Percentiles rank a stretch among this genome's conserved stretches.
phyloP scores from a whole-genome alignment of 2,797 vertebrate genomes.

The Chelon labrosus region DNA sequence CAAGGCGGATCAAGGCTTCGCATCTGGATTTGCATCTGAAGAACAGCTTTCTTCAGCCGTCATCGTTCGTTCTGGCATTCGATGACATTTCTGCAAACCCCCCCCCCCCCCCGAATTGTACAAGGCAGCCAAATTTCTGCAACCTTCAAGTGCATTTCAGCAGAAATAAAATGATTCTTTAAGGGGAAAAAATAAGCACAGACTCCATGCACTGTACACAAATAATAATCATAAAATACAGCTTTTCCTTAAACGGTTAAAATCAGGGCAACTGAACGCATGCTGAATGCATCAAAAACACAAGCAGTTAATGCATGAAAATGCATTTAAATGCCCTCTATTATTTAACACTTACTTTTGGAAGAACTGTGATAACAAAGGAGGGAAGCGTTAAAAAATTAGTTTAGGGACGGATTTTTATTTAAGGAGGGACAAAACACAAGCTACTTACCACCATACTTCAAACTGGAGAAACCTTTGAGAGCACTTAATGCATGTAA shows the following conservation, averaged over 20 bases:
- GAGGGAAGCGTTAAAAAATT: background rate
- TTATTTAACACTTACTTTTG: background rate
- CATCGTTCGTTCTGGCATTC: conserved; percentile 25
- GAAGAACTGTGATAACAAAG: background rate
- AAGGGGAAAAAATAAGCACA: no score
- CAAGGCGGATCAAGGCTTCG: conserved; percentile 27
- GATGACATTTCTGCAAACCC: conserved; percentile 36
- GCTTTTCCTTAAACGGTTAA: no score
- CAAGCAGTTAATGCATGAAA: no score
- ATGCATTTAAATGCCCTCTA: background rate
- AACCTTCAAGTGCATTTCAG: background rate
- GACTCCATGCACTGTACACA: no score
- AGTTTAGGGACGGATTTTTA: background rate
- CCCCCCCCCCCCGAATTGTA: background rate
- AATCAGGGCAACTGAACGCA: no score
- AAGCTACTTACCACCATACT: conserved; percentile 19
- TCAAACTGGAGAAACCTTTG: conserved; percentile 5
- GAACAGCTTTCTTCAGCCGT: conserved; percentile 7
- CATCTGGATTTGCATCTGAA: conserved; percentile 49
- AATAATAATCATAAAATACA: no score
- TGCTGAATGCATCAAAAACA: no score
- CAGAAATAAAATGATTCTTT: background rate
- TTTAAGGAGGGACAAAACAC: background rate
- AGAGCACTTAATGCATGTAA: background rate
- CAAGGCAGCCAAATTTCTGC: background rate